These are phyloP conservation scores for Carposina sasakii DNA, from an alignment of 1,140 invertebrate genomes.

Conservation along the genomic window DNA sequence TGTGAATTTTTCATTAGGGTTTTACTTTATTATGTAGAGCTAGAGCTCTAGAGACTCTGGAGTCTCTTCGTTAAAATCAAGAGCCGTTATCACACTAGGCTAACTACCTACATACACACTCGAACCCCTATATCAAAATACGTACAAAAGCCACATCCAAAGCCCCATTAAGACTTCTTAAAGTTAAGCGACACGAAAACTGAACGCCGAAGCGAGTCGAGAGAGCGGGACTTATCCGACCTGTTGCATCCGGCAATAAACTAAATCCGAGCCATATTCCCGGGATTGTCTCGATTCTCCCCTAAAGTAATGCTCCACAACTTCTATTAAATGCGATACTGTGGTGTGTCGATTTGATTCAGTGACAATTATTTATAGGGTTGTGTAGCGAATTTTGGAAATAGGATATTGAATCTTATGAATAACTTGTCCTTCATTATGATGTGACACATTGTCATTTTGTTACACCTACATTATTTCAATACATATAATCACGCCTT, in stretches of 20 bases:
- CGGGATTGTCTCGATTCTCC: neutral
- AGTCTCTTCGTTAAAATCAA: neutral
- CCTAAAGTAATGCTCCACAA: neutral
- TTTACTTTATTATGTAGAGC: no score
- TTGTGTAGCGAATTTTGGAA: no score
- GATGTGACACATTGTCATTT: no score
- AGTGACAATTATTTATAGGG: no score
- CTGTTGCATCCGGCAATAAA: slow-evolving; percentile 65
- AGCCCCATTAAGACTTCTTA: slow-evolving; percentile 20
- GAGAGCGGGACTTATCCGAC: slow-evolving; percentile 21
- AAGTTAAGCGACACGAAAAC: slow-evolving; percentile 27
- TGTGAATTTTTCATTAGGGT: no score
- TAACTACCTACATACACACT: no score
- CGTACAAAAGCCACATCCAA: neutral
- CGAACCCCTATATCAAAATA: no score
- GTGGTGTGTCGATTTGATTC: no score
- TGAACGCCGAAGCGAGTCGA: slow-evolving; percentile 28
- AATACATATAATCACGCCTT: no score
- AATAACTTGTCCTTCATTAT: no score
- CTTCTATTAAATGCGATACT: slow-evolving; percentile 3
- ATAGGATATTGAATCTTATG: no score
- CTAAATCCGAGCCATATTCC: slow-evolving; percentile 41
- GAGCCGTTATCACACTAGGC: neutral
- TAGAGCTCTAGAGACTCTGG: neutral
- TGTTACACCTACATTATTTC: no score